Evolutionary conservation across 2,888 invertebrate genomes (phyloP), one percentile per base, ranked within the genome.

Genomic region (Drosophila aldrichi): DNA sequence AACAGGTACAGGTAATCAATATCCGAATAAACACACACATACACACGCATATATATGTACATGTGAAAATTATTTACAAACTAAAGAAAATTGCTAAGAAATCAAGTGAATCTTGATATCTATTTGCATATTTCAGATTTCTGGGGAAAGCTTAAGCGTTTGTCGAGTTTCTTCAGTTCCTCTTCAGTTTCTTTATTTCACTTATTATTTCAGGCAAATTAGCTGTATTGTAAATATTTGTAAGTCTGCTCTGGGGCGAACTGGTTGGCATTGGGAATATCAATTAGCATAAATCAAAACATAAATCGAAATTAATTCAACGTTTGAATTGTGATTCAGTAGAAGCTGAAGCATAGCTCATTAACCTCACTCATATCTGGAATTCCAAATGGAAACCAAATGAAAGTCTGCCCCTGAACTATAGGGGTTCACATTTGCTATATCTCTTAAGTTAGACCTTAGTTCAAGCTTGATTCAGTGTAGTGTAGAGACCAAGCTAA

Each of bases 1-100:
- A 63, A 46, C 61, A 64, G 41, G 63, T 51, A 20, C 3, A 7
- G 2, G 14, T 12, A 43, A 49, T 36, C 12, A 40, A 20, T 34
- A 14, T 12, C 12, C 6, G 12, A 3, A 49, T 32, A 10, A 6
- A 48, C 12, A 49, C 12, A 29, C 18, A 48, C 2, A 18, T 3
- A 44, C 5, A 20, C 1, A 22, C 9, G 3, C 9, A 32, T 29
- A 18, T 32, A 18, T 12, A 18, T 29, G 2, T 29, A 29, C 8
- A 29, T 29, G 12, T 12, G 7, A 48, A 14, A 14, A 18, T 32
- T 1, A 29, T 10, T 29, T n/a, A n/a, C 10, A 10, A 12, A 12
- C 29, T 18, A 16, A 18, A 18, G 32, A 32, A 32, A 18, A 18
- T 25, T 25, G 25, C 46, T n/a, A 9, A 46, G 46, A 46, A 46